Evolutionary conservation across 2,888 invertebrate species (phyloP), one percentile per base, ranked within the genome.

Genomic region (Meloe dianella): DNA sequence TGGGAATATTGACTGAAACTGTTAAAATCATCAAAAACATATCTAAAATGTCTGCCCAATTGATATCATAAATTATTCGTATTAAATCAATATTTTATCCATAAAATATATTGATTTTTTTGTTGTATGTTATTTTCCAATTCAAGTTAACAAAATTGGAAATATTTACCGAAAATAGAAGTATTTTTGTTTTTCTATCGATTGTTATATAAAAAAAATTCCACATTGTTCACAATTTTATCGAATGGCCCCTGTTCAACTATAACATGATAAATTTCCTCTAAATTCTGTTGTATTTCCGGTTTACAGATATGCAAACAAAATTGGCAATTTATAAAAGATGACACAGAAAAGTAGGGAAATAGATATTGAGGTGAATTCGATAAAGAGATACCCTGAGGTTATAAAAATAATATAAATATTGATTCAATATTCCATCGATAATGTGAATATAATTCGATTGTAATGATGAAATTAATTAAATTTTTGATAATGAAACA

Each of bases 1-100:
- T n/a, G n/a, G n/a, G n/a, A n/a, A n/a, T n/a, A 47, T 47, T 47
- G 47, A 47, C n/a, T 47, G 20, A 47, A 47, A 47, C 47, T 14
- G 7, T 20, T 47, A 20, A 20, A 47, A 47, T 47, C 38, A 38
- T 14, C 14, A 38, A 38, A 38, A 38, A 38, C 38, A 38, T 14
- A 38, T 38, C 38, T 17, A 47, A 1, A 17, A 47, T 41, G 7
- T 47, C 20, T 47, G n/a, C 47, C 47, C 20, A 47, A 3, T 47
- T 8, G 47, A 2, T 6, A 47, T 47, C 8, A 47, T 47, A 47
- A 47, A 47, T 47, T 20, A 47, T 47, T 47, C 47, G 38, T 41
- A 47, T 20, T 47, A 47, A 20, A 47, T 47, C 47, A 47, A 47
- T 47, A 47, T 41, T 17, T n/a, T 14, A 17, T 2, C 47, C 9